phyloP scores from a whole-genome alignment of 1,140 invertebrate species.

The Drosophila parvula region DNA sequence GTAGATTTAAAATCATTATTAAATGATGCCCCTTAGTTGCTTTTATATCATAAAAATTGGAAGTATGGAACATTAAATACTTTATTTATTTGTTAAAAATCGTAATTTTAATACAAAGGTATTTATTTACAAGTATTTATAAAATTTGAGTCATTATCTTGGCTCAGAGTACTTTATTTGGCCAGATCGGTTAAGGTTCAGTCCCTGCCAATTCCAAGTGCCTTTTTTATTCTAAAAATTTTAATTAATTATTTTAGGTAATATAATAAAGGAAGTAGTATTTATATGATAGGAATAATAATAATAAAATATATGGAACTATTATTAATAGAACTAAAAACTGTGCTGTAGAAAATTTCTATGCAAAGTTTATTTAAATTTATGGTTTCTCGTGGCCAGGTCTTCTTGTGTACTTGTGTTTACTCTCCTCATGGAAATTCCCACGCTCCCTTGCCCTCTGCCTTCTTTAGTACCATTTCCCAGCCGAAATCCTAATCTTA shows the following conservation, averaged over 20 bases:
- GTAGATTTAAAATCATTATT: no score
- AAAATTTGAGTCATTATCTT: background rate
- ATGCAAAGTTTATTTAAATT: background rate
- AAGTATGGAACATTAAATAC: background rate
- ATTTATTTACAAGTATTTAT: background rate
- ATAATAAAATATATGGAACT: no score
- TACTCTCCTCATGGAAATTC: slow-evolving; percentile 22
- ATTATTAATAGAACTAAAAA: no score
- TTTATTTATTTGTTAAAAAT: no score
- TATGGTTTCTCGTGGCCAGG: background rate
- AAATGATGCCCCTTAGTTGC: no score
- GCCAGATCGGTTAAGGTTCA: no score
- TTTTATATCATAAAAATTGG: no score
- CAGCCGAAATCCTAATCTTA: slow-evolving; percentile 57
- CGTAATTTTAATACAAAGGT: background rate
- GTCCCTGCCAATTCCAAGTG: background rate
- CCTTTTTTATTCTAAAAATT: background rate
- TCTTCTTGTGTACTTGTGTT: background rate
- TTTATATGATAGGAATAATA: no score
- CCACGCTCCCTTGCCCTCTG: slow-evolving; percentile 29
- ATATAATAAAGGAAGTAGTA: background rate
- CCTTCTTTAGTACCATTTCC: background rate
- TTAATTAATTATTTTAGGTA: background rate
- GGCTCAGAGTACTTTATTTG: background rate
- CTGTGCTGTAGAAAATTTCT: no score